These are phyloP conservation scores for Nomada lathburiana DNA, from an alignment of 2,888 invertebrate genomes.

Conservation along the genomic window DNA sequence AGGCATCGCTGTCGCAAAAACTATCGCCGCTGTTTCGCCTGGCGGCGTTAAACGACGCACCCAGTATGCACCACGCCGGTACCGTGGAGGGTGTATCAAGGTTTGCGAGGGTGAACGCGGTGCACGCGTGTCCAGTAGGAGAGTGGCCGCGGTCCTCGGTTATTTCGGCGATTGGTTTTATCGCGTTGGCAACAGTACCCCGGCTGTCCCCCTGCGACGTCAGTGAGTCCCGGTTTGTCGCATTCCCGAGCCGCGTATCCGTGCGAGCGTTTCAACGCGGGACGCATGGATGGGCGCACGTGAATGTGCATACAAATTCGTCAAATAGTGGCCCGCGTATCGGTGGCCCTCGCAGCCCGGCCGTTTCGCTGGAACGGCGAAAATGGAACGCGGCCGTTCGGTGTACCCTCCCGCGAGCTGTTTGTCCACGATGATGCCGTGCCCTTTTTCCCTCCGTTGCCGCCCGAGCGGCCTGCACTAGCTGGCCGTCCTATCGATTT, in stretches of 20 bases:
- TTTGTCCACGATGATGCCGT: constrained; percentile 56
- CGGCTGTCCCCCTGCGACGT: constrained; percentile 67
- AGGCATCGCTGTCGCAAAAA: no score
- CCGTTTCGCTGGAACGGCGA: constrained; percentile 37
- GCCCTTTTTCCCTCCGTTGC: constrained; percentile 40
- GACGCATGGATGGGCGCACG: constrained; percentile 54
- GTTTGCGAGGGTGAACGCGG: constrained; percentile 8
- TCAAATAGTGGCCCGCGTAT: constrained; percentile 63
- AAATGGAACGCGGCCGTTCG: constrained; percentile 61
- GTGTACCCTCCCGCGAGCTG: constrained; percentile 51
- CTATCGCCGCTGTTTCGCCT: no score
- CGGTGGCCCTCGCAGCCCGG: constrained; percentile 55
- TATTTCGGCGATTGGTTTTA: constrained; percentile 84
- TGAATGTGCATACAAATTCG: constrained; percentile 70
- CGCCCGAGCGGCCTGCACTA: constrained; percentile 12
- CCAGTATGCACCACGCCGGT: not conserved
- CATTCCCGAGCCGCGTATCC: constrained; percentile 20
- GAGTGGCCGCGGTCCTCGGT: constrained; percentile 71
- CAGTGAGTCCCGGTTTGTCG: constrained; percentile 17
- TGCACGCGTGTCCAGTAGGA: constrained; percentile 20
- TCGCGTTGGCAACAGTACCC: constrained; percentile 82
- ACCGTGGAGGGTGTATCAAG: not conserved
- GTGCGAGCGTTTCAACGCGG: constrained; percentile 38
- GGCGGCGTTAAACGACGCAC: not conserved
- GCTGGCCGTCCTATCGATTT: constrained; percentile 46